A percentile compares a stretch with the other conserved stretches of the same genome.
Evolutionary conservation across 2,113 vertebrate species (phyloP).

Genomic region (Hystrix cristata): DNA sequence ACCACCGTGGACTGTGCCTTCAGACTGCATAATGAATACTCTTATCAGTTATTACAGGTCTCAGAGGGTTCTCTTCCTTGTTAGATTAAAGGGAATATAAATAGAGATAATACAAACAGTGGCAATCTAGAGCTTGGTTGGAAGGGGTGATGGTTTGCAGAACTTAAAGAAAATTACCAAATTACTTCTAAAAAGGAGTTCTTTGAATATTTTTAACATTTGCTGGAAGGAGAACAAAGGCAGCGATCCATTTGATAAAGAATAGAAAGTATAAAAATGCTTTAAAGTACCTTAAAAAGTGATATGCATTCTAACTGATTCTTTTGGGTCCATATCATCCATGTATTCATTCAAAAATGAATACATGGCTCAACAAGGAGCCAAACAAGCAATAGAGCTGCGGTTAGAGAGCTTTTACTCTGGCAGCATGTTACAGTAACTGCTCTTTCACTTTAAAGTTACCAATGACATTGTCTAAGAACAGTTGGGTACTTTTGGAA

Average conservation of each 20-base stretch:
- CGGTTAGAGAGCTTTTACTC: background rate
- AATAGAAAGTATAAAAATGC: background rate
- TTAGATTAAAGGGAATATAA: conserved; percentile 63
- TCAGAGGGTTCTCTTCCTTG: conserved; percentile 27
- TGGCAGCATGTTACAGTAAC: background rate
- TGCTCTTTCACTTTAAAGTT: background rate
- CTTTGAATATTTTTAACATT: conserved; percentile 50
- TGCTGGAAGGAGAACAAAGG: background rate
- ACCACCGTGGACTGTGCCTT: rapidly evolving
- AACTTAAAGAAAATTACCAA: conserved; percentile 44
- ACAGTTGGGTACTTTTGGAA: background rate
- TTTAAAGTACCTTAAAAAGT: background rate
- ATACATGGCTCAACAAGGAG: background rate
- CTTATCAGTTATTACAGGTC: conserved; percentile 52
- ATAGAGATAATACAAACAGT: conserved; percentile 33
- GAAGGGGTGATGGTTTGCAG: conserved; percentile 2
- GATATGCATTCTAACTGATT: background rate
- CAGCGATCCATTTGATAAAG: conserved; percentile 13
- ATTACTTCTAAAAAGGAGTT: conserved; percentile 48
- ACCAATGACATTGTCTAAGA: background rate
- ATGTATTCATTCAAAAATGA: background rate
- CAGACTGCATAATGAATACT: background rate
- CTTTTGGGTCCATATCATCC: background rate
- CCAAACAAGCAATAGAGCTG: background rate
- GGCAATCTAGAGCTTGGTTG: background rate